phyloP scores from a whole-genome alignment of 2,797 vertebrate genomes.

The Ataeniobius toweri region DNA sequence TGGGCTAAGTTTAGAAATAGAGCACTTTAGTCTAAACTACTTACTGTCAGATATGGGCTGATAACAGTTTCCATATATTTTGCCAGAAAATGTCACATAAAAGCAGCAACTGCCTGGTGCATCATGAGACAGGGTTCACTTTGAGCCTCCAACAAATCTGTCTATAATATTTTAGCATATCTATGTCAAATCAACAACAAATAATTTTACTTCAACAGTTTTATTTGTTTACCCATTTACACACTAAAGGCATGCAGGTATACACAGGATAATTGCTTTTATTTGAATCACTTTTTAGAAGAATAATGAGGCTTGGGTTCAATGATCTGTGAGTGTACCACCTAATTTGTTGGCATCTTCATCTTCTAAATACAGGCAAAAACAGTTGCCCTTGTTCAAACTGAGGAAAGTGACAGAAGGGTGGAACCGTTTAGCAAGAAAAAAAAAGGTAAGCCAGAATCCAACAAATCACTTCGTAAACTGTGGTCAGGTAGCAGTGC shows the following conservation, averaged over 20 bases:
- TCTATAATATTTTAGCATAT: not conserved
- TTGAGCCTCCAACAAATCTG: not conserved
- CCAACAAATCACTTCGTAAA: constrained; percentile 32
- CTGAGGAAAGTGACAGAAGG: not conserved
- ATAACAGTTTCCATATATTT: not conserved
- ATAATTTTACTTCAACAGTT: not conserved
- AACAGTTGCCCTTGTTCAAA: not conserved
- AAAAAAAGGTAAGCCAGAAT: not conserved
- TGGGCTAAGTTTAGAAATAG: not conserved
- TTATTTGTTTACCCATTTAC: not conserved
- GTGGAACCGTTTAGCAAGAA: constrained; percentile 17
- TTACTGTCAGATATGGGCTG: too few relatives aligned
- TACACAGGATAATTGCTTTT: not conserved
- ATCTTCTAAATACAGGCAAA: not conserved
- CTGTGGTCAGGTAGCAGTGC: constrained; percentile 40
- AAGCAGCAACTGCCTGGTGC: not conserved
- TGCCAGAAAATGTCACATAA: not conserved
- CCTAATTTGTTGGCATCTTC: not conserved
- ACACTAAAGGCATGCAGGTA: not conserved
- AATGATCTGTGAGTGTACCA: not conserved
- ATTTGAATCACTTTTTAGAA: not conserved
- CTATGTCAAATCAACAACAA: not conserved
- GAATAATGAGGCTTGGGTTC: not conserved
- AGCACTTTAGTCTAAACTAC: too few relatives aligned
- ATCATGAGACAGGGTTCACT: too few relatives aligned